Evolutionary conservation across 1,140 invertebrate genomes (phyloP).

Genomic region (Papilio aristodemus): DNA sequence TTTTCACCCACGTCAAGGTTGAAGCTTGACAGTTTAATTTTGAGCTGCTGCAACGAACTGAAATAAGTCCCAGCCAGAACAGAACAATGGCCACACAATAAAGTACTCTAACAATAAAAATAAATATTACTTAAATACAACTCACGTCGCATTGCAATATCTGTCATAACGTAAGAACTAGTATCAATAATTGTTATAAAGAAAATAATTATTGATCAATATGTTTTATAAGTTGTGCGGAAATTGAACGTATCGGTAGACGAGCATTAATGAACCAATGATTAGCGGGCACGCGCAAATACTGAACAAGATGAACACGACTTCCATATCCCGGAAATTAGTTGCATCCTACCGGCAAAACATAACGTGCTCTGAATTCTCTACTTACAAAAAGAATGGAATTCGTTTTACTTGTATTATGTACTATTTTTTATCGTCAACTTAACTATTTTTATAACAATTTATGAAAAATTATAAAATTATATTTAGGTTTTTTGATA

Average conservation of each 20-base stretch:
- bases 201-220: not conserved
- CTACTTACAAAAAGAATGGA: not conserved
- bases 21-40: constrained; percentile 31
- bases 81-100: constrained; percentile 7
- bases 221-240: constrained; percentile 1
- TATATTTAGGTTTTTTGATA: too few species aligned
- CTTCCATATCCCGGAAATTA: constrained; percentile 20
- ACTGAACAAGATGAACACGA: not conserved
- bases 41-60: constrained; percentile 4
- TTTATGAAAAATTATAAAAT: too few species aligned
- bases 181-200: not conserved
- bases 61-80: not conserved
- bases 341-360: constrained; percentile 9
- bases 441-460: too few species aligned
- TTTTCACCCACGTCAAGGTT: constrained; percentile 27
- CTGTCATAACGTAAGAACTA: not conserved
- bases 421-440: not conserved
- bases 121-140: not conserved
- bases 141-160: too few species aligned
- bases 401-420: not conserved
- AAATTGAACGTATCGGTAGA: not conserved
- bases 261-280: constrained; percentile 15
- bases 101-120: not conserved
- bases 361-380: not conserved
- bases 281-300: not conserved